A percentile compares a stretch with the other conserved stretches of the same genome.
Conservation (phyloP, 1,140 invertebrate genomes). For the Tetragonula clypearis region DNA sequence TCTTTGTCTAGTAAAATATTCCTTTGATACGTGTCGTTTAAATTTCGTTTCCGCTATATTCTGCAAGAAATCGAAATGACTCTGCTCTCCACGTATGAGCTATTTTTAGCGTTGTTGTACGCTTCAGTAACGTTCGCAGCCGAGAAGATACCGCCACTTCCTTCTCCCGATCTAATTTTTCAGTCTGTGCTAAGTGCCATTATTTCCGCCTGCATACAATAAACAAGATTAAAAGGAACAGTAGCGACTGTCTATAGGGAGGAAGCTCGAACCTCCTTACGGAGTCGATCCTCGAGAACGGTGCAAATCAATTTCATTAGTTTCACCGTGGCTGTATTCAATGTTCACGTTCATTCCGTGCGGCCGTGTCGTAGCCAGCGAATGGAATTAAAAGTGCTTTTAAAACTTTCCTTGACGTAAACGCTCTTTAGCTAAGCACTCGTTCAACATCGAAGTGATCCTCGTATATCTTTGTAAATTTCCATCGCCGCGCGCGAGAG, state of each 20-base stretch:
- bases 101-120: too few relatives aligned
- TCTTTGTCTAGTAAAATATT: too few relatives aligned
- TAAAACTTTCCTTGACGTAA: conserved; percentile 4
- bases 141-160: background rate
- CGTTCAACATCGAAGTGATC: background rate
- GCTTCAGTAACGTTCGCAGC: background rate
- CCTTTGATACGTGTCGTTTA: too few relatives aligned
- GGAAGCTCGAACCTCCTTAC: background rate
- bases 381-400: conserved; percentile 32
- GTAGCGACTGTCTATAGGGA: background rate
- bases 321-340: conserved; percentile 27
- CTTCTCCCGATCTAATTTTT: background rate
- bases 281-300: conserved; percentile 12
- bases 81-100: too few relatives aligned
- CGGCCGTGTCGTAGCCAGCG: background rate
- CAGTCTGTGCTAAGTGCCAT: too few relatives aligned
- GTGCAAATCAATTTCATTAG: conserved; percentile 40
- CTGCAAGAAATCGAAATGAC: too few relatives aligned
- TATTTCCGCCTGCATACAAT: background rate
- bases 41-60: too few relatives aligned
- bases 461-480: background rate
- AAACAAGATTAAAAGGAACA: conserved; percentile 18
- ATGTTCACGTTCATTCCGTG: background rate
- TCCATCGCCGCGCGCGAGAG: too few relatives aligned
- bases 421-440: background rate